These are phyloP conservation scores for Eptatretus burgeri DNA, from an alignment of 2,113 vertebrate genomes.

Conservation along the genomic window DNA sequence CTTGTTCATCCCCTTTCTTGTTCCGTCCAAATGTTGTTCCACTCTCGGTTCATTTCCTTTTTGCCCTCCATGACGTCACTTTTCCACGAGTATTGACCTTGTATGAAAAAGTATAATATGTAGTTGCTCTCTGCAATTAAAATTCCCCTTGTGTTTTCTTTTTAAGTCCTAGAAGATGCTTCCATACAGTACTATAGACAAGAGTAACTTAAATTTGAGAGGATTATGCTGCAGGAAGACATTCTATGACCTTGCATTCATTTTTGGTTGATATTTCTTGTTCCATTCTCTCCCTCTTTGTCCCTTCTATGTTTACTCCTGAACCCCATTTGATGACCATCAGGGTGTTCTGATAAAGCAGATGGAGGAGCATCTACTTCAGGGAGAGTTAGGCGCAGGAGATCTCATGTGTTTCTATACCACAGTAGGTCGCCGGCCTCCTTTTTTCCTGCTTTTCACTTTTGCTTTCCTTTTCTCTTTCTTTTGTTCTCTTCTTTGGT, in stretches of 20 bases:
- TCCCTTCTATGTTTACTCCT: too few relatives aligned
- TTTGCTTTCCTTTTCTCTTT: too few relatives aligned
- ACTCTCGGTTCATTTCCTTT: neutral
- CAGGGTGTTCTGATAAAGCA: conserved; percentile 79
- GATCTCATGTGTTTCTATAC: conserved; percentile 77
- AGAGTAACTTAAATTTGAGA: too few relatives aligned
- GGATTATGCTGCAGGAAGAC: too few relatives aligned
- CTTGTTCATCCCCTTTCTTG: neutral
- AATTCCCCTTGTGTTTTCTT: neutral
- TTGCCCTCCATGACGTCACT: neutral
- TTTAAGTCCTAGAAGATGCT: neutral
- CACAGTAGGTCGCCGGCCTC: conserved; percentile 26
- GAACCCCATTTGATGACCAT: neutral
- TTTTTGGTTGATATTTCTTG: too few relatives aligned
- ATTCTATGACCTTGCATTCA: too few relatives aligned
- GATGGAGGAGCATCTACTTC: conserved; percentile 68
- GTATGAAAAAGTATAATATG: neutral
- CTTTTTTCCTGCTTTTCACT: neutral
- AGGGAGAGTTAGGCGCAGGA: conserved; percentile 40
- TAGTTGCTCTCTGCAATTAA: neutral
- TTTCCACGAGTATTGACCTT: neutral
- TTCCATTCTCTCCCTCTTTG: too few relatives aligned
- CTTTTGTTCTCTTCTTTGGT: too few relatives aligned
- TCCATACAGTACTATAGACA: too few relatives aligned
- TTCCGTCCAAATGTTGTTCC: neutral